Evolutionary conservation across 2,113 vertebrate species (phyloP).

Genomic region (Puntigrus tetrazona): DNA sequence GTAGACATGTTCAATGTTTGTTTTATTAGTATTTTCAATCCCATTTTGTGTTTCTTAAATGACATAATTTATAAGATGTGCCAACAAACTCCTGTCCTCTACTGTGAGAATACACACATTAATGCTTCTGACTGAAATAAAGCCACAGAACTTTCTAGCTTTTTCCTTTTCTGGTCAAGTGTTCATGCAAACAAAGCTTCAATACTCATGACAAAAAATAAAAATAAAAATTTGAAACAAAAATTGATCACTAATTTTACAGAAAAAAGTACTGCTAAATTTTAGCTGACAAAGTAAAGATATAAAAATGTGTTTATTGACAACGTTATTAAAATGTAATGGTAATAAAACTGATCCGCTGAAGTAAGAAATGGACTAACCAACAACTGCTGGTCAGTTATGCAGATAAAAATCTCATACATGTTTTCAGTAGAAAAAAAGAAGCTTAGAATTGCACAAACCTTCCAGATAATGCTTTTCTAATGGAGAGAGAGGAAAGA

Average conservation of each 20-base stretch:
- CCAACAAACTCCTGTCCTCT: not conserved
- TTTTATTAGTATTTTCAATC: too few species aligned
- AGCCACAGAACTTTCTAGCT: not conserved
- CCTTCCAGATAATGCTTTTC: slow-evolving; percentile 88
- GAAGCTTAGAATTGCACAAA: slow-evolving; percentile 79
- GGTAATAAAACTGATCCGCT: slow-evolving; percentile 65
- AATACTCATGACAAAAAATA: not conserved
- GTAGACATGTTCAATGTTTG: not conserved
- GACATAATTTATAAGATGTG: not conserved
- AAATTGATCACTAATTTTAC: slow-evolving; percentile 13
- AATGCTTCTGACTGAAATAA: not conserved
- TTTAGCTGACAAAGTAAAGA: slow-evolving; percentile 36
- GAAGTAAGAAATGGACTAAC: slow-evolving; percentile 73
- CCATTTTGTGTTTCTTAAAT: not conserved
- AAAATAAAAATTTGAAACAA: slow-evolving; percentile 35
- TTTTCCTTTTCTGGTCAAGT: not conserved
- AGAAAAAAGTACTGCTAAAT: not conserved
- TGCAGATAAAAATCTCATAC: slow-evolving; percentile 72
- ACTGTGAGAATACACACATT: not conserved
- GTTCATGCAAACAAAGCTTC: slow-evolving; percentile 21
- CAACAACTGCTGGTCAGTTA: slow-evolving; percentile 74
- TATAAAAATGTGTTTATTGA: slow-evolving; percentile 9
- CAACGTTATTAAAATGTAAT: slow-evolving; percentile 2
- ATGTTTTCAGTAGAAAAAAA: slow-evolving; percentile 62
- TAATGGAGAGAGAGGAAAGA: slow-evolving; percentile 76